Conservation (phyloP, 2,797 vertebrate genomes). For the Amniataba percoides region DNA sequence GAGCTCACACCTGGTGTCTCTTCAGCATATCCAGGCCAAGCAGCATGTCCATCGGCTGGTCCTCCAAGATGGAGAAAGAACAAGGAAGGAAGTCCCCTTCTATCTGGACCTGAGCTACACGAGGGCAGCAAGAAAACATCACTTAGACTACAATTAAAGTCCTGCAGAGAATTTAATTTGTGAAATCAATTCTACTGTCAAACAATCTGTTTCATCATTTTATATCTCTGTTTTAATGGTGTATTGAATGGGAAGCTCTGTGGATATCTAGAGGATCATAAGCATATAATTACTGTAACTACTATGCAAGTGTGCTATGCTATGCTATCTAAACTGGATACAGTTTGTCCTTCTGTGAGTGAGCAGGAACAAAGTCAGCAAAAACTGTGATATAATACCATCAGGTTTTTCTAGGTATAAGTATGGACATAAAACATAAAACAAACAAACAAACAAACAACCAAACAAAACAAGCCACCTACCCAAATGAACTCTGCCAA, state of each 20-base stretch:
- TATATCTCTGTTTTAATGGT: neutral
- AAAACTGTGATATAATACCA: neutral
- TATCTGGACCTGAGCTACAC: slow-evolving; percentile 97
- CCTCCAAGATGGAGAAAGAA: slow-evolving; percentile 98
- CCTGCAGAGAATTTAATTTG: neutral
- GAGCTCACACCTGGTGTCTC: slow-evolving; percentile 92
- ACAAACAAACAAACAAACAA: too few relatives aligned
- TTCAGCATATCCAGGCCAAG: slow-evolving; percentile 99
- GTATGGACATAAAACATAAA: too few relatives aligned
- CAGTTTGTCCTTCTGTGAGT: neutral
- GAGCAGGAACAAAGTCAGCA: neutral
- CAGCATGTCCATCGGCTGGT: slow-evolving; percentile 99
- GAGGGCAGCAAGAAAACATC: slow-evolving; percentile 3
- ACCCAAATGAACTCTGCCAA: slow-evolving; percentile 98
- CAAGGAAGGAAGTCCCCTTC: slow-evolving; percentile 98
- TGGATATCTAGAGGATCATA: neutral
- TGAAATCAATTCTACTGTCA: neutral
- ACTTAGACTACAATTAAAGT: neutral
- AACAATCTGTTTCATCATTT: neutral
- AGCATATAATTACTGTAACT: neutral
- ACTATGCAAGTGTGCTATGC: neutral
- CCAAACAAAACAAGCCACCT: too few relatives aligned
- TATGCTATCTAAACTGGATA: neutral
- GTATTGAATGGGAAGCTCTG: neutral
- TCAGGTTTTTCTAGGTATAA: too few relatives aligned